phyloP scores from a whole-genome alignment of 2,113 vertebrate genomes.

The Carlito syrichta region DNA sequence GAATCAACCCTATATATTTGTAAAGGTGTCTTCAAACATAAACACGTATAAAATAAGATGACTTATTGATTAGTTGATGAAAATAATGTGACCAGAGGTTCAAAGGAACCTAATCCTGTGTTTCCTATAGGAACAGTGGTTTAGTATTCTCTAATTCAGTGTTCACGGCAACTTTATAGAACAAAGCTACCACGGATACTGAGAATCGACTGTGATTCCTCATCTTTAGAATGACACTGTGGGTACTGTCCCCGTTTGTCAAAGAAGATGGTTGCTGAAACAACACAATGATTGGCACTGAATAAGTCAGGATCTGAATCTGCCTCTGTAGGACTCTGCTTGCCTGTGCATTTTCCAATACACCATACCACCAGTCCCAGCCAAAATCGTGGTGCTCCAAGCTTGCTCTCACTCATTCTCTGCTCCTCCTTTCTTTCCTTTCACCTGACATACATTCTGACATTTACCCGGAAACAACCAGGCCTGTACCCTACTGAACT shows the following conservation, averaged over 20 bases:
- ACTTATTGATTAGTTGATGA: no score
- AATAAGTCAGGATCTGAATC: not conserved
- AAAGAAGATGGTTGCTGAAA: no score
- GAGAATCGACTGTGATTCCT: not conserved
- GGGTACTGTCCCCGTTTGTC: not conserved
- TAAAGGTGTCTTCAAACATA: not conserved
- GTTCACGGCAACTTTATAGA: not conserved
- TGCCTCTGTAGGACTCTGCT: accelerated
- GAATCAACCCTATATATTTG: not conserved
- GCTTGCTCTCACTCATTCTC: not conserved
- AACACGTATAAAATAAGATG: not conserved
- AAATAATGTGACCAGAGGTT: not conserved
- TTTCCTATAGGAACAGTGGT: not conserved
- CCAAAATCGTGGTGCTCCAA: accelerated
- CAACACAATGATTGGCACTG: accelerated
- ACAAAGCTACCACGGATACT: no score
- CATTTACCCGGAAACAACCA: not conserved
- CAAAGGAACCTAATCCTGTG: no score
- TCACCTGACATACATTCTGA: no score
- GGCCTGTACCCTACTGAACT: no score
- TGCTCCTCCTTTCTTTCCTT: not conserved
- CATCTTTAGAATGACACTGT: not conserved
- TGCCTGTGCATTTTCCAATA: not conserved
- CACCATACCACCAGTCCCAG: accelerated
- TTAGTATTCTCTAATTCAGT: not conserved